These are phyloP conservation scores for Drosophila murphyi DNA, from an alignment of 1,140 invertebrate species.

Conservation along the genomic window DNA sequence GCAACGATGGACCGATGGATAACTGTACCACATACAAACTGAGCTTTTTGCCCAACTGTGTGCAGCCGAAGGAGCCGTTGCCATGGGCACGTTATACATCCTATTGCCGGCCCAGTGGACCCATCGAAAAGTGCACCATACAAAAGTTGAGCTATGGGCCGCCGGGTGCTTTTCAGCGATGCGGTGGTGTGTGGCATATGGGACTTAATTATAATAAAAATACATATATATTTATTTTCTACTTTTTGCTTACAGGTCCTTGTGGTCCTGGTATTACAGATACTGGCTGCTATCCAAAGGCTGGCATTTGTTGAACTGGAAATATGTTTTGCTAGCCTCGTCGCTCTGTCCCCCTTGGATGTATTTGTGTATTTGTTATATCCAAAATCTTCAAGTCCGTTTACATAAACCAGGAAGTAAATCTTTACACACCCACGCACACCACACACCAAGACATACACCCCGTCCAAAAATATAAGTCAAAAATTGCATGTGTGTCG, in stretches of 20 bases:
- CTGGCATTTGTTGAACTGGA: slow-evolving; percentile 73
- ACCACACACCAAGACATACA: background rate
- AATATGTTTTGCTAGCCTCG: slow-evolving; percentile 50
- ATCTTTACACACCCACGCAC: background rate
- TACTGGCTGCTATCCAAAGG: slow-evolving; percentile 59
- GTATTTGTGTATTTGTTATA: slow-evolving; percentile 44
- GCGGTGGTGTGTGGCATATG: slow-evolving; percentile 61
- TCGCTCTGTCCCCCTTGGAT: slow-evolving; percentile 7
- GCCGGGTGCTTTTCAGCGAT: slow-evolving; percentile 75
- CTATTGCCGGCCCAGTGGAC: slow-evolving; percentile 84
- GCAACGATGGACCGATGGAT: slow-evolving; percentile 84
- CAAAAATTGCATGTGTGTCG: slow-evolving; percentile 30
- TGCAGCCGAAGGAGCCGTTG: slow-evolving; percentile 84
- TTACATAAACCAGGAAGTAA: background rate
- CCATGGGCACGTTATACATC: slow-evolving; percentile 85
- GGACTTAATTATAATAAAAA: no score
- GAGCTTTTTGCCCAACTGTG: slow-evolving; percentile 86
- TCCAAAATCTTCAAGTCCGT: slow-evolving; percentile 63
- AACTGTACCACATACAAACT: slow-evolving; percentile 86
- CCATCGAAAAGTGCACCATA: slow-evolving; percentile 85
- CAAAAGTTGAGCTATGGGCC: slow-evolving; percentile 87
- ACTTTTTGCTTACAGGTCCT: slow-evolving; percentile 40
- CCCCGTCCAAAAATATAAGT: background rate
- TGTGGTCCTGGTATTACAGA: slow-evolving; percentile 49
- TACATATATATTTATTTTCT: no score